phyloP scores from a whole-genome alignment of 2,797 vertebrate genomes.

The Sandelia bainsii region DNA sequence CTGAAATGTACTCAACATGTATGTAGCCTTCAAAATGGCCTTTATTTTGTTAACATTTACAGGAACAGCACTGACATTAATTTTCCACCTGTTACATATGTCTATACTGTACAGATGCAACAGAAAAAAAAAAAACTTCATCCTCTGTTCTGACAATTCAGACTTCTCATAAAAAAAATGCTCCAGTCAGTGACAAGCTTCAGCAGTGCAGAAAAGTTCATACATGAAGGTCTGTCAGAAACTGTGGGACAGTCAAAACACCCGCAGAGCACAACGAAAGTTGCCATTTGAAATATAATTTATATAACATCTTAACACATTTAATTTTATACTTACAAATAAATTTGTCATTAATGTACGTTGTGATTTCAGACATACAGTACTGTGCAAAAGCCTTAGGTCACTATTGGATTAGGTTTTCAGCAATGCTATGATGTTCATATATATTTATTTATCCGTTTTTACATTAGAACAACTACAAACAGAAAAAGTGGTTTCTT shows the following conservation, averaged over 20 bases:
- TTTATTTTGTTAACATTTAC: constrained; percentile 88
- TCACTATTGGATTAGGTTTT: too few species aligned
- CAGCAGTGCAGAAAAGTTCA: constrained; percentile 76
- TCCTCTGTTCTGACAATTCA: constrained; percentile 69
- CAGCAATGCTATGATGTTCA: too few species aligned
- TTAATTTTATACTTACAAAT: constrained; percentile 35
- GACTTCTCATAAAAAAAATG: constrained; percentile 61
- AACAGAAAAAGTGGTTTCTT: too few species aligned
- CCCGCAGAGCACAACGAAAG: constrained; percentile 54
- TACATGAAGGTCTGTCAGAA: constrained; percentile 57
- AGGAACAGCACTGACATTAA: constrained; percentile 87
- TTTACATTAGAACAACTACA: too few species aligned
- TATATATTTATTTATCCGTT: too few species aligned
- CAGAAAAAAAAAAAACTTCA: constrained; percentile 62
- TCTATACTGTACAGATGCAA: constrained; percentile 83
- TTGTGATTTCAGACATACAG: constrained; percentile 43
- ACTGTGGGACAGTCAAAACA: constrained; percentile 59
- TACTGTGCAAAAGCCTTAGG: background rate
- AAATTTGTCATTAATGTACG: constrained; percentile 30
- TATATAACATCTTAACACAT: constrained; percentile 42
- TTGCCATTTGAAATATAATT: constrained; percentile 48
- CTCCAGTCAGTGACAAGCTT: constrained; percentile 71
- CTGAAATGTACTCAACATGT: constrained; percentile 24
- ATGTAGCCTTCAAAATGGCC: constrained; percentile 79
- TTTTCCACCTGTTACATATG: constrained; percentile 80